Evolutionary conservation across 2,797 vertebrate genomes (phyloP), one percentile per base, ranked within the genome.

Genomic region (Scomberomorus guttatus): DNA sequence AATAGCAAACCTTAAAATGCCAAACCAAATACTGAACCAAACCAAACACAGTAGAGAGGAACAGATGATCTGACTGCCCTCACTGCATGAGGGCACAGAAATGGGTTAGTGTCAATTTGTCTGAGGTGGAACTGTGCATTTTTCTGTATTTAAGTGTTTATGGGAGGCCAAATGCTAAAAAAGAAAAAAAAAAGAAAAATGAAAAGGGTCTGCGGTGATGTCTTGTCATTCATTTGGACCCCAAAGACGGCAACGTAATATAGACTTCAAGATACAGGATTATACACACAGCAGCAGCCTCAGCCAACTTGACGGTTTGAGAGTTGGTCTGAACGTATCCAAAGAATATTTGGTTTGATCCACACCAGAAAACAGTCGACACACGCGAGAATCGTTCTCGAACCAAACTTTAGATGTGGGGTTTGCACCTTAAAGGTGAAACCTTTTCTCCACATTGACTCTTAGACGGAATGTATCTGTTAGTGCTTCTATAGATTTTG

Each of bases 391-490:
- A 90, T 91, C 87, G 64, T 84, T 83, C 86, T 88, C 56, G n/a
- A 94, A 94, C 86, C 88, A 86, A 91, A 88, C 91, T 76, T 89
- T 85, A 90, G 81, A 90, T 89, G 91, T 81, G 90, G 88, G 89
- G 81, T 91, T 78, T 55, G 66, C 81, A 29, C 88, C 90, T 78
- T 42, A 77, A 89, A 91, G 91, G 93, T 86, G 80, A 91, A 92
- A 83, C 89, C 87, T 90, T 84, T 80, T 87, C 91, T 92, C 94
- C 92, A 92, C 89, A 87, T 93, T 90, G 94, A 95, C 93, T 92
- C 95, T 94, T 96, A 97, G 96, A 96, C 94, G 94, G 95, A 97
- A 96, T 96, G 96, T 96, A 96, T 95, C 95, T 95, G 95, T 96
- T 96, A 96, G 95, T 96, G 95, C 93, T 96, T 95, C 95, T 94